Evolutionary conservation across 2,797 vertebrate genomes (phyloP), one percentile per base, ranked within the genome.

Genomic region (Acridotheres tristis): DNA sequence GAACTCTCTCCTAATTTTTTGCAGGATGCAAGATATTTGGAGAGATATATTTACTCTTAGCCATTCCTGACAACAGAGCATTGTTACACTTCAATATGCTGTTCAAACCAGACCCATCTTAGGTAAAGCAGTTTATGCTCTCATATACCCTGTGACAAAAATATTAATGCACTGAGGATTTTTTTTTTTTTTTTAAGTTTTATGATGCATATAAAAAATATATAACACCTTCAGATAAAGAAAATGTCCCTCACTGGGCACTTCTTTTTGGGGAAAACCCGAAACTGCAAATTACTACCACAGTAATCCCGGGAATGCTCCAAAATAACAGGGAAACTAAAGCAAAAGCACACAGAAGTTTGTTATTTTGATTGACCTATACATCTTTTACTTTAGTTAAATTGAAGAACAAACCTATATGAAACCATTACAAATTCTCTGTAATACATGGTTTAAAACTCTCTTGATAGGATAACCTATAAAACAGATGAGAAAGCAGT

Each of bases 131-230:
- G 5, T 26, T 58, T 38, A 11, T 34, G 47, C 7, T 4, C 5
- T 43, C 5, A 0, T 13, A 43, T 16, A 32, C 4, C 14, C 12
- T 69, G 27, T 25, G 43, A 62, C 25, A 62, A 50, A 73, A 75
- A 19, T n/a, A 51, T 23, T 43, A 14, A 26, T 13, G 7, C 45
- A 61, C 10, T 66, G 13, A 3, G 8, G 0, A 42, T 3, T 20
- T 29, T 40, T 75, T 88, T 34, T n/a, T 34, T 34, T 85, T 75
- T 88, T 78, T 81, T 14, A 43, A 75, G 13, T 10, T 59, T 14
- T 1, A 5, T 42, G 29, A 45, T 0, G 0, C 3, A 22, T 42
- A 45, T 16, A 3, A 69, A 86, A 86, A 67, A 55, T 1, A 7
- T 10, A 18, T 42, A 53, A 34, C 3, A 23, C 36, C 26, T 81